Percentiles rank a stretch among this genome's conserved stretches.
These are phyloP conservation scores for Atlantisia rogersi DNA, from an alignment of 2,113 vertebrate genomes.

Conservation along the genomic window DNA sequence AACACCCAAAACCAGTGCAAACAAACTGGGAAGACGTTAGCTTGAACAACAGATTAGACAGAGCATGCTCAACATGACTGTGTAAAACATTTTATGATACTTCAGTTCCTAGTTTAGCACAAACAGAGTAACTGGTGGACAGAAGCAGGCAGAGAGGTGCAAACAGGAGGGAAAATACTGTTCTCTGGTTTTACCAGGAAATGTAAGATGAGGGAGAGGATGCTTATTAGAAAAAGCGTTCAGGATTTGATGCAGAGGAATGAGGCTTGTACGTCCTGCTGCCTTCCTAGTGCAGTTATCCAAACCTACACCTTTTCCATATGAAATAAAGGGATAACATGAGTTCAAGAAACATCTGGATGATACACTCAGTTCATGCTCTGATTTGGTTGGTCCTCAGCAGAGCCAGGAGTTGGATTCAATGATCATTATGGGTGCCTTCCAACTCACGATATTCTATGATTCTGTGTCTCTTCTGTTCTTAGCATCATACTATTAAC, in stretches of 20 bases:
- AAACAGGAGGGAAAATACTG: neutral
- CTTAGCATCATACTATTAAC: rapidly evolving
- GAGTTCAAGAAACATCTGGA: no score
- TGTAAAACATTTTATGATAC: neutral
- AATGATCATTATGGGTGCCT: no score
- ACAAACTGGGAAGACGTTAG: neutral
- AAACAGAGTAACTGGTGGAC: neutral
- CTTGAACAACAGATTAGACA: neutral
- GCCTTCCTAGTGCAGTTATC: neutral
- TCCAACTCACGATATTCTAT: no score
- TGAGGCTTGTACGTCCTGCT: neutral
- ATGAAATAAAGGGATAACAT: neutral
- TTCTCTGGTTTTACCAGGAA: neutral
- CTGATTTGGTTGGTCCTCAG: no score
- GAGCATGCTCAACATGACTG: neutral
- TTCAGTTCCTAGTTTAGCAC: neutral
- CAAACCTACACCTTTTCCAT: neutral
- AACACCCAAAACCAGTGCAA: neutral
- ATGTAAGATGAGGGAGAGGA: neutral
- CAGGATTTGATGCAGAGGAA: neutral
- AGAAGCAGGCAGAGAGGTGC: neutral
- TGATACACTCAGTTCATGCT: no score
- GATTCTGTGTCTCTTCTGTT: neutral
- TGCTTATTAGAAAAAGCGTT: neutral
- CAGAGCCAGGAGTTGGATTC: no score